phyloP scores from a whole-genome alignment of 2,113 vertebrate species.

The Ondatra zibethicus region DNA sequence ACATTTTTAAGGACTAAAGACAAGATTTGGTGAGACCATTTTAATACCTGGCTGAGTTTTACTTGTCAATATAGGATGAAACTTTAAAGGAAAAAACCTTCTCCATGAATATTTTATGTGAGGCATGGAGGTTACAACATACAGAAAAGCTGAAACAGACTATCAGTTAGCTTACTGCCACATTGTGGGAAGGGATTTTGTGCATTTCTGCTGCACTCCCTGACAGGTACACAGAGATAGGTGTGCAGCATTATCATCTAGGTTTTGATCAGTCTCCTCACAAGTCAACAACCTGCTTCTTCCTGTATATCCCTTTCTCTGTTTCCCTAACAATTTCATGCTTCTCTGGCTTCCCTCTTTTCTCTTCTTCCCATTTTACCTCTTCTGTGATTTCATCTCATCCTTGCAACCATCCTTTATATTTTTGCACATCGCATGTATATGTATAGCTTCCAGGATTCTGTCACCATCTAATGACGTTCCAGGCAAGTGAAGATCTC shows the following conservation, averaged over 20 bases:
- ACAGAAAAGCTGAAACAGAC: not conserved
- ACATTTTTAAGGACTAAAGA: not conserved
- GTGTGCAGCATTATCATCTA: no score
- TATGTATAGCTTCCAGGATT: not conserved
- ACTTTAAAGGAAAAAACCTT: not conserved
- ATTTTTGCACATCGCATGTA: not conserved
- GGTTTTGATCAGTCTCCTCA: not conserved
- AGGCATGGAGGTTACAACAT: not conserved
- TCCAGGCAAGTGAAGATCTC: not conserved
- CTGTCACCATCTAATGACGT: not conserved
- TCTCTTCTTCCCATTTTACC: not conserved
- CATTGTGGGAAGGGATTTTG: not conserved
- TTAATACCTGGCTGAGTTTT: not conserved
- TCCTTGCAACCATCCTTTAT: not conserved
- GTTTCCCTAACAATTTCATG: not conserved
- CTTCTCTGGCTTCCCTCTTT: not conserved
- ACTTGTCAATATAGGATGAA: not conserved
- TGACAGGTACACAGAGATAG: not conserved
- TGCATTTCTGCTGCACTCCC: not conserved
- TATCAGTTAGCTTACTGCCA: not conserved
- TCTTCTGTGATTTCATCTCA: not conserved
- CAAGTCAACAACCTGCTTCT: not conserved
- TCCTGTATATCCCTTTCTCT: not conserved
- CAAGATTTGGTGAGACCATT: not conserved
- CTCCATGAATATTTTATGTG: not conserved